Base-by-base conservation (phyloP, 2,113 vertebrate species). In the Aix galericulata region DNA sequence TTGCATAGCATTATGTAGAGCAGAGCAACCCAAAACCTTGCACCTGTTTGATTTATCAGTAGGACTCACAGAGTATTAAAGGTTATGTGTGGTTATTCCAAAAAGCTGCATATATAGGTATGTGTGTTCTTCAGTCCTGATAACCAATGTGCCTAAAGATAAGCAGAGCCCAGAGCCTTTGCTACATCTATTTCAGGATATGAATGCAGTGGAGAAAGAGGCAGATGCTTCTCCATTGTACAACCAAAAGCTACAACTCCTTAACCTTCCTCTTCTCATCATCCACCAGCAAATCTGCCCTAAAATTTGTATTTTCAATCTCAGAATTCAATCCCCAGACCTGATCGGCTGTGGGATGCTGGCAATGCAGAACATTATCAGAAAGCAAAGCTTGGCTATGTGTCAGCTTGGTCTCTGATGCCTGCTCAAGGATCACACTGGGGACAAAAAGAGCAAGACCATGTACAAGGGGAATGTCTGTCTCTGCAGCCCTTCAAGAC, bases 381-480 rank as follows among this genome's bases (percentile, higher is more conserved):
- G 81, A 67, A 38, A 78, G 31, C 66, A 63, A 67, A 89, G 25
- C 42, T 5, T 80, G 27, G 9, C 10, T 59, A 59, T 64, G 29
- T 46, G 48, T 59, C 75, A 42, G 26, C 31, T 81, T 21, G n/a
- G 4, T 88, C 32, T 69, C 56, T 18, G 34, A 6, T 22, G 31
- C 29, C 32, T 62, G 40, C 60, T 72, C 3, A 0, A 52, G 53
- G 67, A 42, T 60, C n/a, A 4, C 44, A 44, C 29, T 15, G 2
- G 9, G 23, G 20, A 13, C 27, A 36, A 69, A 82, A 82, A n/a
- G 22, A 66, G 11, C 17, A 34, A 34, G 40, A 26, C 8, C 4
- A 9, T 0, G 0, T 13, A 4, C 26, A 20, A 36, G 14, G 31
- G 7, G 21, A 67, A 62, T 3, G 36, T 34, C 55, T 32, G 3